Evolutionary conservation across 2,888 invertebrate species (phyloP).

Genomic region (Entomobrya proxima): DNA sequence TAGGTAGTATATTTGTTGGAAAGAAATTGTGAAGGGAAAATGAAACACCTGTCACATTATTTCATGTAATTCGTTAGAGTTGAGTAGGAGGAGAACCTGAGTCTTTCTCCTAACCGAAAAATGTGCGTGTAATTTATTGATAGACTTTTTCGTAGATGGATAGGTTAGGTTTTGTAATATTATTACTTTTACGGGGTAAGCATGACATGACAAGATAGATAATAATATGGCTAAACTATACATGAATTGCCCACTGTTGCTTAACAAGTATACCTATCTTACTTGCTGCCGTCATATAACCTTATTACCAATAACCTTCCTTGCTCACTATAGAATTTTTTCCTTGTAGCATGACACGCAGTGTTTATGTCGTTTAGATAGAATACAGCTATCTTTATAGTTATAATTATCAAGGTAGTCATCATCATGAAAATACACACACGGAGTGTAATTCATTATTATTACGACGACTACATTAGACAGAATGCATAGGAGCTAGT

Average conservation of each 20-base stretch:
- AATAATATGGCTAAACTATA: neutral
- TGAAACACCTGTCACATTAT: conserved; percentile 71
- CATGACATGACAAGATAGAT: conserved; percentile 26
- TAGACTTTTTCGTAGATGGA: neutral
- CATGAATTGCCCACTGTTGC: conserved; percentile 19
- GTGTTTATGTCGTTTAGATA: neutral
- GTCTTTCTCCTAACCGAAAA: conserved; percentile 9
- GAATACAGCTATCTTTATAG: too few species aligned
- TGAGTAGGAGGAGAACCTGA: conserved; percentile 2
- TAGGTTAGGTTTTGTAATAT: neutral
- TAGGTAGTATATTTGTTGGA: too few species aligned
- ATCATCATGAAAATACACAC: conserved; percentile 7
- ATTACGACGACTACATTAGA: neutral
- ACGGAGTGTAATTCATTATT: neutral
- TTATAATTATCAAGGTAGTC: neutral
- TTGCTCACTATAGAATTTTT: too few species aligned
- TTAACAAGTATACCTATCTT: neutral
- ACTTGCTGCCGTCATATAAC: neutral
- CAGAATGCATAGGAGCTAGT: neutral
- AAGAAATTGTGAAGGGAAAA: conserved; percentile 61
- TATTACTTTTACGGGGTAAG: neutral
- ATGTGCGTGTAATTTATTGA: conserved; percentile 37
- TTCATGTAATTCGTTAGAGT: conserved; percentile 20
- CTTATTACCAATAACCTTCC: neutral
- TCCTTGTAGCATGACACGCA: neutral